Evolutionary conservation across 92 coral and sea anemone species (phyloP), one percentile per base, ranked within the genome.

Genomic region (Parazoanthus swiftii): DNA sequence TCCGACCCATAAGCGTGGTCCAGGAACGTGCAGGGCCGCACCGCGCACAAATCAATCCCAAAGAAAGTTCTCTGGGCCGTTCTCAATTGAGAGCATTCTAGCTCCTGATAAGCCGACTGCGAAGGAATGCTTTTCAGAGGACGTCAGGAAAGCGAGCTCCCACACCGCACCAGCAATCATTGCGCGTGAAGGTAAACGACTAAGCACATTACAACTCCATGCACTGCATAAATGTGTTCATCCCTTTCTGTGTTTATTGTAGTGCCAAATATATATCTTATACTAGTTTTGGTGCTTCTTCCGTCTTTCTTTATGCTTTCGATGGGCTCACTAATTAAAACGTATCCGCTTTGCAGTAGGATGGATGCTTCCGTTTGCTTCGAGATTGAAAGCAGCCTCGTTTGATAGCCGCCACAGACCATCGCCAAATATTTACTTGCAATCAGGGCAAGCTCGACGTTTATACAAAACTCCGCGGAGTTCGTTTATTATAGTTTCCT

Each of bases 51-150:
- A 66, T 58, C 66, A 89, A 20, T 86, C 98, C 20, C 86, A 95
- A 23, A 93, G 90, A 66, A 91, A 85, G 39, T 97, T 97, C 84
- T 93, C 91, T 39, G 96, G 99, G 35, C 92, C 99, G n/a, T 97
- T 97, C 88, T 97, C 99, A 9, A 97, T 97, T 44, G 98, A 96
- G 86, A 97, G 94, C 85, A 95, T 97, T 81, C 93, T 97, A 20
- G 93, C 95, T 18, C 72, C 74, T 29, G 59, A 44, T 33, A 71
- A 51, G 59, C 36, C 44, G 14, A 46, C 65, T 43, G 46, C 25
- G 25, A 84, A 29, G 23, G 51, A 84, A 43, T 38, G 38, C 67
- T 79, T 59, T 9, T 72, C n/a, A 10, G 67, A 70, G 26, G 43
- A 14, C 65, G 33, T 29, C 33, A 73, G 25, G 44, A 3, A 18